Base-by-base conservation (phyloP, 2,797 vertebrate genomes). In the Anabas testudineus region DNA sequence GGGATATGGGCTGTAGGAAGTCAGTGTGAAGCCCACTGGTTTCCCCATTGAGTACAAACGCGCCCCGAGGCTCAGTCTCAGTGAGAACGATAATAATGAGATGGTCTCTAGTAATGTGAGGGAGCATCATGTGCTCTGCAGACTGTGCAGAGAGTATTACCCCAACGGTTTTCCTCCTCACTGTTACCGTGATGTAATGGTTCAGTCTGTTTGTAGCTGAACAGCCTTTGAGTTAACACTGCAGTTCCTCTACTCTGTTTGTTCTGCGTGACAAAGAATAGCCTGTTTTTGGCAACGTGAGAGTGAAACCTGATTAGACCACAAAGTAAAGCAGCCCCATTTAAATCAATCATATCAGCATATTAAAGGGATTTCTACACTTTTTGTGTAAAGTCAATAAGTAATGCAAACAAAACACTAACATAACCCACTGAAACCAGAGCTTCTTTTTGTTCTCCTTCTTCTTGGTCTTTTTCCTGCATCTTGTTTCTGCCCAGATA, bases 401-500 rank as follows among this genome's bases (percentile, higher is more conserved):
- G 34, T 34, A 34, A 34, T 34, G 32, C 10, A 10, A 32, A 34
- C 32, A 26, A 55, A 48, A 32, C 34, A 18, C 19, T 1, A 13
- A 8, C 3, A 7, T 30, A 18, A 8, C n/a, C n/a, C n/a, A n/a
- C 15, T n/a, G 32, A 26, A 22, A 18, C 30, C 28, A 51, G 34
- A 36, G 26, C 51, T 16, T 42, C 41, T 21, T 26, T n/a, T 37
- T 9, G n/a, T 62, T 58, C 24, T 61, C 32, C 21, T 30, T 61
- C 57, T 72, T 65, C 3, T 48, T 32, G 43, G 36, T 55, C 59
- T 41, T 65, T 57, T 43, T 70, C 21, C 56, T 32, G 55, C 24
- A n/a, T n/a, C n/a, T n/a, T n/a, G n/a, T n/a, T n/a, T 84, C 78
- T 90, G 74, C 79, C 74, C 70, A 47, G 86, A 82, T 76, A 81